phyloP scores from a whole-genome alignment of 2,113 vertebrate genomes.

The Cathartes aura region DNA sequence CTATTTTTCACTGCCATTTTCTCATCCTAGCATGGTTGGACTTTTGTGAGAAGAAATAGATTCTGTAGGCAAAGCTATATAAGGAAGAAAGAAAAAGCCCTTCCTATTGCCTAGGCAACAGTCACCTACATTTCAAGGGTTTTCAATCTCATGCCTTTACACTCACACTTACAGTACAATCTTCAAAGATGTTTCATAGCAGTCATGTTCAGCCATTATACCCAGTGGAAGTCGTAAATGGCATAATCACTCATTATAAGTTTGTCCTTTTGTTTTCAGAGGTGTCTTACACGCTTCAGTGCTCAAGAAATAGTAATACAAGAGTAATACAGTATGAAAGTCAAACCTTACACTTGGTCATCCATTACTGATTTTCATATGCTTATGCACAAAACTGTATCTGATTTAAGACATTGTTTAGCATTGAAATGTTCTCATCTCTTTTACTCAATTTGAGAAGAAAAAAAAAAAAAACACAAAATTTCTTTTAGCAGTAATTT shows the following conservation, averaged over 20 bases:
- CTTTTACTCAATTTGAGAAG: background rate
- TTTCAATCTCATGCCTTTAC: background rate
- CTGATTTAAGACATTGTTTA: background rate
- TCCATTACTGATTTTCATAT: background rate
- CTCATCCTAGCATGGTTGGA: background rate
- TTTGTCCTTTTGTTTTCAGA: background rate
- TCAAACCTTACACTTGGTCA: background rate
- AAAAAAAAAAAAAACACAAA: background rate
- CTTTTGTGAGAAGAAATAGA: background rate
- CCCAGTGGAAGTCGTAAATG: background rate
- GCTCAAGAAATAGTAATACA: background rate
- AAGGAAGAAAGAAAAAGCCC: background rate
- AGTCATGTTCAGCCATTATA: slow-evolving; percentile 23
- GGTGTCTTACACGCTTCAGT: background rate
- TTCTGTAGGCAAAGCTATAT: background rate
- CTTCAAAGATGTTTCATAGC: background rate
- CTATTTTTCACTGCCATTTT: background rate
- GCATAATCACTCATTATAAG: slow-evolving; percentile 7
- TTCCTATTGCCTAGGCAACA: slow-evolving; percentile 25
- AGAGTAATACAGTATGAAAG: background rate
- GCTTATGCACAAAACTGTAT: background rate
- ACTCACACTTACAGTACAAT: background rate
- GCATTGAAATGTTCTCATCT: background rate
- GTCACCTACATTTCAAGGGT: background rate
- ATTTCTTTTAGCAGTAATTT: background rate